Conservation (phyloP, 2,113 vertebrate species). For the Cebidichthys violaceus region DNA sequence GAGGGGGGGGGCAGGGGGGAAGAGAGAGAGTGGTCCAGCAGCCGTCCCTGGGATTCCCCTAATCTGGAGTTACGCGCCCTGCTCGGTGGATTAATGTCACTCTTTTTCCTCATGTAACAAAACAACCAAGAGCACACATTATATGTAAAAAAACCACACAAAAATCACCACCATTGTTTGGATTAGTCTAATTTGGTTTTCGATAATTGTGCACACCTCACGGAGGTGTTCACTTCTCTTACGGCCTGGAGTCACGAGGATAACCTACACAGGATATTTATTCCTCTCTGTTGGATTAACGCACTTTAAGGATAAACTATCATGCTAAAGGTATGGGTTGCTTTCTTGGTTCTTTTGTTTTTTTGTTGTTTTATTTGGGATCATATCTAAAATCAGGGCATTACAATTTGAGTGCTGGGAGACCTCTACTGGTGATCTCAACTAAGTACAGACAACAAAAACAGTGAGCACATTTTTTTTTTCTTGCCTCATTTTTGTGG, state of each 20-base stretch:
- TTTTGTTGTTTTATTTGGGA: slow-evolving; percentile 78
- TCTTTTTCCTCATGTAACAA: slow-evolving; percentile 70
- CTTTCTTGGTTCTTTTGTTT: slow-evolving; percentile 52
- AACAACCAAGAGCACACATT: slow-evolving; percentile 70
- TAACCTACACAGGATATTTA: slow-evolving; percentile 87
- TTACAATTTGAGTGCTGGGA: slow-evolving; percentile 77
- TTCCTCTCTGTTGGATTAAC: slow-evolving; percentile 92
- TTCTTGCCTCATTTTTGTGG: slow-evolving; percentile 80
- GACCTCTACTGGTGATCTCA: slow-evolving; percentile 75
- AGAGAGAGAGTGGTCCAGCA: slow-evolving; percentile 76
- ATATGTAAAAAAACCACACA: slow-evolving; percentile 59
- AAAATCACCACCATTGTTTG: slow-evolving; percentile 70
- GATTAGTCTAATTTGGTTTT: slow-evolving; percentile 80
- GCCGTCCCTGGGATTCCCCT: slow-evolving; percentile 81
- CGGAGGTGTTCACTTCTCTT: slow-evolving; percentile 59
- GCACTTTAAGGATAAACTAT: slow-evolving; percentile 77
- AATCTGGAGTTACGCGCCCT: slow-evolving; percentile 84
- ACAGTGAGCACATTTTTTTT: slow-evolving; percentile 79
- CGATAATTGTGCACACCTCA: slow-evolving; percentile 53
- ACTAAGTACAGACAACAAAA: slow-evolving; percentile 72
- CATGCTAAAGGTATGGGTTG: slow-evolving; percentile 76
- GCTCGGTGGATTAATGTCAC: slow-evolving; percentile 82
- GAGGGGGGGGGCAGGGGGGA: slow-evolving; percentile 58
- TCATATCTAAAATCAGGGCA: slow-evolving; percentile 81
- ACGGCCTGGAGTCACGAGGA: slow-evolving; percentile 81